Conservation (phyloP, 37 sponge, comb jelly and placozoan species). For the Mnemiopsis leidyi region DNA sequence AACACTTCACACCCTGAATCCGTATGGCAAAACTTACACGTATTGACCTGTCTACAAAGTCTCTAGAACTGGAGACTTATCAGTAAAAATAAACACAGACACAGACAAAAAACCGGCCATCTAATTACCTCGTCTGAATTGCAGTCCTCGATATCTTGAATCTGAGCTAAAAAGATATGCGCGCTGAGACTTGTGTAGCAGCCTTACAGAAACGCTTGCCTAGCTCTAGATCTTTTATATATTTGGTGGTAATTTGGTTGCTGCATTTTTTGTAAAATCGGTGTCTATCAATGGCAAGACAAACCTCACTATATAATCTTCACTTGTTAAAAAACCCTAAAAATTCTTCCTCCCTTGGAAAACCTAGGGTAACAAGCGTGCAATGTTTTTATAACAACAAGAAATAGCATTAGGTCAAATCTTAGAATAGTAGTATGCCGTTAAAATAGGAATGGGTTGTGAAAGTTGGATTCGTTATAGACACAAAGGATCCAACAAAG, state of each 20-base stretch:
- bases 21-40: not conserved
- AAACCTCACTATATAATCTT: not conserved
- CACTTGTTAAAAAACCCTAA: not conserved
- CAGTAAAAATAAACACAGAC: not conserved
- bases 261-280: not conserved
- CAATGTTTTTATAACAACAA: too few relatives aligned
- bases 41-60: not conserved
- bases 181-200: not conserved
- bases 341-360: not conserved
- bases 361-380: not conserved
- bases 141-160: not conserved
- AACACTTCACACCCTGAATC: not conserved
- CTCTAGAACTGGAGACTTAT: not conserved
- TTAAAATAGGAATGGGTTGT: too few relatives aligned
- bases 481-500: too few relatives aligned
- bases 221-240: not conserved
- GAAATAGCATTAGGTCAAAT: too few relatives aligned
- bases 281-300: not conserved
- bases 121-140: not conserved
- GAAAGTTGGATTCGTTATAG: too few relatives aligned
- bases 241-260: not conserved
- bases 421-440: too few relatives aligned
- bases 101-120: not conserved
- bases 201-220: not conserved
- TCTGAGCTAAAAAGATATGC: not conserved